phyloP scores from a whole-genome alignment of 2,113 vertebrate species.

The Cheilinus undulatus region DNA sequence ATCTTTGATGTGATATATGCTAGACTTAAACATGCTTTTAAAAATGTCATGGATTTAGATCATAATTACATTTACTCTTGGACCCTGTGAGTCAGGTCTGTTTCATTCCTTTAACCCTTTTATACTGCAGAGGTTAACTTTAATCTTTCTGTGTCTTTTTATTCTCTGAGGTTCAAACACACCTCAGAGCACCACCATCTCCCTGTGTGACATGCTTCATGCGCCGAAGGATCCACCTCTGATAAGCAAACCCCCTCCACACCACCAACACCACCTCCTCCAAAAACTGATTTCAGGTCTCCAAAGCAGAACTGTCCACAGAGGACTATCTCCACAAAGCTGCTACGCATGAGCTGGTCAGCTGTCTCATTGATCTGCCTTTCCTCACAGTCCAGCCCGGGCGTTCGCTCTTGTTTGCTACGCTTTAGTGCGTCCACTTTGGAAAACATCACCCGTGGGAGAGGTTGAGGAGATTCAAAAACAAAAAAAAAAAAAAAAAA shows the following conservation, averaged over 20 bases:
- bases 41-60: conserved; percentile 17
- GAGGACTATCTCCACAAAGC: conserved; percentile 78
- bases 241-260: conserved; percentile 67
- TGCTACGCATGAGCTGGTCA: conserved; percentile 74
- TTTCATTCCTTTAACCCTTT: conserved; percentile 4
- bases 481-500: conserved; percentile 16
- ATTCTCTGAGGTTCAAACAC: conserved; percentile 35
- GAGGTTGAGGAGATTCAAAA: conserved; percentile 49
- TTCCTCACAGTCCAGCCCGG: conserved; percentile 67
- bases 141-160: conserved; percentile 34
- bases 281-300: conserved; percentile 74
- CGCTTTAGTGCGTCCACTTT: conserved; percentile 76
- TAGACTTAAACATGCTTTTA: conserved; percentile 7
- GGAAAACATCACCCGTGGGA: conserved; percentile 75
- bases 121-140: conserved; percentile 35
- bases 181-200: conserved; percentile 45
- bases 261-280: conserved; percentile 28
- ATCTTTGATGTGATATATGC: conserved; percentile 4
- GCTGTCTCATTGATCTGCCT: conserved; percentile 80
- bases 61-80: neutral
- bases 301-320: conserved; percentile 78
- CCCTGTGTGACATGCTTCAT: conserved; percentile 67
- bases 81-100: conserved; percentile 1
- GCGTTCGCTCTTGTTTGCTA: conserved; percentile 77
- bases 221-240: conserved; percentile 57